Base-by-base conservation (phyloP, 2,797 vertebrate species). In the Myotis planiceps region DNA sequence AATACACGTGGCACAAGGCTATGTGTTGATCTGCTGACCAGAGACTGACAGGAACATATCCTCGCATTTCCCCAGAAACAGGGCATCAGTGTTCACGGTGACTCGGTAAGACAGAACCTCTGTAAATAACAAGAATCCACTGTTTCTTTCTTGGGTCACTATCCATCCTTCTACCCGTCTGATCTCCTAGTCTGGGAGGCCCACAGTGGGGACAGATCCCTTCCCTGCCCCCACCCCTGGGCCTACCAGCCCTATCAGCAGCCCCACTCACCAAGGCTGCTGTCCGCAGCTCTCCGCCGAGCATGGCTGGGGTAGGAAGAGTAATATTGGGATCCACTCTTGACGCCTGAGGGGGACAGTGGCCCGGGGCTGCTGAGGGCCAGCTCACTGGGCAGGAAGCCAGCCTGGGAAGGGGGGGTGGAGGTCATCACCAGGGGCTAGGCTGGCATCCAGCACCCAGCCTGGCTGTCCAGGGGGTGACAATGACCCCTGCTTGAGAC, bases 271-370 rank as follows among this genome's bases (percentile, higher is more conserved):
- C 99, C 99, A 96, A 99, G 98, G 97, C 97, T 98, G 97, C 99
- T 98, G 19, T 99, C 99, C 9, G 99, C 99, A 9, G 99, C 99
- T 98, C 99, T 99, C 98, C 99, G 99, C 95, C 99, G 99, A 94
- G 99, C 98, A 97, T 99, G 99, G 98, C 98, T 99, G 78, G 99
- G 97, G 96, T 99, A 99, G 9, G 99, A 99, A 16, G 99, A 98
- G 97, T 99, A 99, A 98, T 99, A 99, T 97, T 99, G 99, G 72
- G 99, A 99, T 71, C 98, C 98, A 14, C 99, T 99, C 97, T 99
- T 99, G 86, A 99, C 96, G 68, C 99, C 99, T 0, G 99, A 99
- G 72, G 99, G 99, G 71, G 99, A 99, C 96, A 99, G 99, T 0
- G 99, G 99, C 98, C 99, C 99, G 0, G 99, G 99, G 88, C 99